These are phyloP conservation scores for Enteromius viviparus DNA, from an alignment of 2,797 vertebrate species.

Conservation along the genomic window DNA sequence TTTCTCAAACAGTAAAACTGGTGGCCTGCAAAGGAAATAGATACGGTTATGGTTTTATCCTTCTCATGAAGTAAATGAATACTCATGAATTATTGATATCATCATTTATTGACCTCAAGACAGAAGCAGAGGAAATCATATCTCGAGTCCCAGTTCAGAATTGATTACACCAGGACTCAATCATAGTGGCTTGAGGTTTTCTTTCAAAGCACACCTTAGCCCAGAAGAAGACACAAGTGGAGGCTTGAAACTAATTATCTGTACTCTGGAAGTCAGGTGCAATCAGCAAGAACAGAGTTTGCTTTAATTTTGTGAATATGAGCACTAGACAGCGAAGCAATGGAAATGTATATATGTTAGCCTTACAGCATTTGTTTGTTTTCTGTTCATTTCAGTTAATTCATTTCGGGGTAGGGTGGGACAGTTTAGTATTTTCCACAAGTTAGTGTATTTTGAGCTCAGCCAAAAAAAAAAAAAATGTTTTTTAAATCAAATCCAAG, in stretches of 20 bases:
- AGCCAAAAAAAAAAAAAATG: neutral
- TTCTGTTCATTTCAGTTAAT: neutral
- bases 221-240: conserved; percentile 13
- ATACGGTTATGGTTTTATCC: conserved; percentile 14
- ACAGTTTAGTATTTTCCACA: neutral
- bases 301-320: neutral
- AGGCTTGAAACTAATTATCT: conserved; percentile 1
- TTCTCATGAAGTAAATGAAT: conserved; percentile 32
- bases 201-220: conserved; percentile 5
- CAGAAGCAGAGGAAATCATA: conserved; percentile 28
- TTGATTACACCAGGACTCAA: conserved; percentile 37
- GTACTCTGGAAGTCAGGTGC: neutral
- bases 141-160: conserved; percentile 37
- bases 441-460: neutral
- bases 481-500: neutral
- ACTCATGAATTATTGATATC: conserved; percentile 48
- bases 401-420: neutral
- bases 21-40: conserved; percentile 11
- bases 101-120: conserved; percentile 46
- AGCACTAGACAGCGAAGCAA: neutral
- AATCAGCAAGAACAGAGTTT: neutral
- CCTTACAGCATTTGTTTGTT: neutral
- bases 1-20: conserved; percentile 36
- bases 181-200: conserved; percentile 32
- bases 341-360: neutral